phyloP scores from a whole-genome alignment of 2,888 invertebrate genomes.

The Tineola bisselliella region DNA sequence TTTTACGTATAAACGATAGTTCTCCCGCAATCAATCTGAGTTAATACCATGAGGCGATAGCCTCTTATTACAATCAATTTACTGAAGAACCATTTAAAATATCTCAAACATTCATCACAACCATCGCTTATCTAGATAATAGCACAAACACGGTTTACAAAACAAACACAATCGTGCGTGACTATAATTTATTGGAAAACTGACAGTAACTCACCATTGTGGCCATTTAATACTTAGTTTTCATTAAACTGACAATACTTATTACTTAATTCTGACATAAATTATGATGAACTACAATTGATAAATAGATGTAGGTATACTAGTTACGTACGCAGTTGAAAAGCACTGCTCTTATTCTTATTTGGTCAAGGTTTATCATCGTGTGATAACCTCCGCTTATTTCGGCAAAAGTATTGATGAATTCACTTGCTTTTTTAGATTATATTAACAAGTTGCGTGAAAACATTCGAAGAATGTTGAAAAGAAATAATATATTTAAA shows the following conservation, averaged over 20 bases:
- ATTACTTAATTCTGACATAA: neutral
- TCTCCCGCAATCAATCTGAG: neutral
- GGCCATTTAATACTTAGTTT: neutral
- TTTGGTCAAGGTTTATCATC: neutral
- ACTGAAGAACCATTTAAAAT: conserved; percentile 29
- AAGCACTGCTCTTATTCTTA: neutral
- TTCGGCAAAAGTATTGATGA: neutral
- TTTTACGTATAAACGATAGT: neutral
- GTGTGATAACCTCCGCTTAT: neutral
- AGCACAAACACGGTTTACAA: conserved; percentile 16
- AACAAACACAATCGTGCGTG: conserved; percentile 15
- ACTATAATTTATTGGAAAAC: neutral
- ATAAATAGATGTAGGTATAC: neutral
- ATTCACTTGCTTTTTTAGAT: neutral
- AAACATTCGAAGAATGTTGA: neutral
- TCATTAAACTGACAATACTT: neutral
- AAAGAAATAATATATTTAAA: neutral
- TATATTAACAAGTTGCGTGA: neutral
- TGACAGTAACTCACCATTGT: neutral
- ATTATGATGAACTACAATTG: neutral
- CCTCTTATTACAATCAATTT: conserved; percentile 42
- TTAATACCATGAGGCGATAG: conserved; percentile 21
- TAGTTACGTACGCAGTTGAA: neutral
- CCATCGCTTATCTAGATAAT: conserved; percentile 17
- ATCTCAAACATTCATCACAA: conserved; percentile 29